Evolutionary conservation across 2,113 vertebrate species (phyloP), one percentile per base, ranked within the genome.

Genomic region (Ammospiza caudacuta): DNA sequence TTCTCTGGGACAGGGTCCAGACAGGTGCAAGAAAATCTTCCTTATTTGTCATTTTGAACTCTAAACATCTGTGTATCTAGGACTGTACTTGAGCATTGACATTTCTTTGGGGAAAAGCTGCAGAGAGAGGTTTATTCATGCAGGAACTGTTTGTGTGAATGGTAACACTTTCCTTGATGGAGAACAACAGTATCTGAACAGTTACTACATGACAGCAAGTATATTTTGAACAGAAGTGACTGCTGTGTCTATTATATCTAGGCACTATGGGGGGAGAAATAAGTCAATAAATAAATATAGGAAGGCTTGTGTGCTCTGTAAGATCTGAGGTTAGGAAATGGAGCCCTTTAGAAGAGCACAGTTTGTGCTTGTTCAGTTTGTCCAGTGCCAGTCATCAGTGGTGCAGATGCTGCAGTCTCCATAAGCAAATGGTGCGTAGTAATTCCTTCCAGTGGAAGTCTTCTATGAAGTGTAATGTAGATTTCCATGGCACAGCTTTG

Each of bases 11-110:
- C 5, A 2, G 46, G 83, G 73, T 83, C 75, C 61, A 85, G 57
- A 76, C 92, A 96, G 87, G 57, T 94, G 92, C 85, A 95, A 69
- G 67, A 83, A 96, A 80, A 52, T 94, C 70, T 83, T 89, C 47
- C 15, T 78, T 69, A 49, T 63, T 84, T 89, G 43, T 83, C 2
- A 13, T 85, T 93, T 76, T 63, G 78, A 79, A 37, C 52, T 87
- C 81, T 58, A 37, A 88, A 75, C 63, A 61, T 64, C 74, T 14
- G 52, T 43, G 12, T 80, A 17, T 74, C 63, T 54, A 49, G 69
- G 25, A 17, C 43, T 94, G 75, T 33, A 5, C 47, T 80, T 62
- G 49, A 69, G 51, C 67, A 51, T 77, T 92, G 72, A 49, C 21
- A 43, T 83, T 83, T 83, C 55, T 77, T 39, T 67, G 39, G 79